Evolutionary conservation across 2,888 invertebrate genomes (phyloP).

Genomic region (Pseudococcus longispinus): DNA sequence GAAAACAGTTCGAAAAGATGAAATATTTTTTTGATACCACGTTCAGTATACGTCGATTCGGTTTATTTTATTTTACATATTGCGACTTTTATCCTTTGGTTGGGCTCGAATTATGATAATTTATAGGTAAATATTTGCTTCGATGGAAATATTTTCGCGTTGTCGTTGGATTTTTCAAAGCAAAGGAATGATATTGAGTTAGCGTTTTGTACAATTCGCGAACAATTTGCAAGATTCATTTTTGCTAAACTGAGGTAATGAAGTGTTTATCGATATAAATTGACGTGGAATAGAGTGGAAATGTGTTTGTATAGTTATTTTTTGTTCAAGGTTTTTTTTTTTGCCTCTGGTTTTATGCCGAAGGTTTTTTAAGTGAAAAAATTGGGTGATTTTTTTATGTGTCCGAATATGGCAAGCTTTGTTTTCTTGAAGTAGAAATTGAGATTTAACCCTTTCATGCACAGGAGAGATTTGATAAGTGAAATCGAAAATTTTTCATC

Average conservation of each 20-base stretch:
- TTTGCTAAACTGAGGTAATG: neutral
- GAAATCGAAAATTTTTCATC: too few species aligned
- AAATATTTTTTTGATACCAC: neutral
- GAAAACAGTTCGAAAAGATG: neutral
- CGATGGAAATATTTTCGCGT: neutral
- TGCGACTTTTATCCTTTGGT: neutral
- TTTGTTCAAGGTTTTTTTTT: neutral
- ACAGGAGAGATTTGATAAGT: too few species aligned
- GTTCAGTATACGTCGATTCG: neutral
- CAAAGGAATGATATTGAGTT: neutral
- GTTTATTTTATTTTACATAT: neutral
- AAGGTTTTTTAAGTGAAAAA: neutral
- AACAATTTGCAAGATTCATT: neutral
- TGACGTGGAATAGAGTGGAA: neutral
- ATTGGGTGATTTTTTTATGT: too few species aligned
- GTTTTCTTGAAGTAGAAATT: too few species aligned
- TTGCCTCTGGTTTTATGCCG: neutral
- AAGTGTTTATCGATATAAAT: neutral
- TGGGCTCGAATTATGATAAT: neutral
- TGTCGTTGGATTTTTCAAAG: neutral
- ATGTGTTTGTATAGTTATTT: neutral
- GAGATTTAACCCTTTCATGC: too few species aligned
- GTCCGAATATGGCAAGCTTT: too few species aligned
- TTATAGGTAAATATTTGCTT: neutral
- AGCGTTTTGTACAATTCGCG: neutral